Evolutionary conservation across 2,113 vertebrate species (phyloP), one percentile per base, ranked within the genome.

Genomic region (Phaetusa simplex): DNA sequence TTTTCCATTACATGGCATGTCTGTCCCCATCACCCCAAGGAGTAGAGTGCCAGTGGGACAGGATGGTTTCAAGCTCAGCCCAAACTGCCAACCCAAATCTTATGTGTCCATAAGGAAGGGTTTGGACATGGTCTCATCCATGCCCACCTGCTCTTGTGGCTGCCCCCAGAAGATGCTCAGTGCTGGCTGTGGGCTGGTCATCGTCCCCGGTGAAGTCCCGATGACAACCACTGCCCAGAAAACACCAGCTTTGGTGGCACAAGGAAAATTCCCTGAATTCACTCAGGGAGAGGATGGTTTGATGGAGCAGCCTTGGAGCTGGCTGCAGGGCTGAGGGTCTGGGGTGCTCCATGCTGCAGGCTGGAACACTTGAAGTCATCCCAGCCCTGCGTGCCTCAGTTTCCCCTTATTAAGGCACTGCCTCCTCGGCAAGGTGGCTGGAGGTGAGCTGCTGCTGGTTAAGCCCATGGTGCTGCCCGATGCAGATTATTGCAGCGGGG

Each of bases 201-300:
- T 34, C 1, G 8, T 78, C 49, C 18, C 74, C 74, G 32, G 43
- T 3, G 34, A 67, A 18, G 30, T 52, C 26, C 29, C 0, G 0
- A 11, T 50, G 45, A 34, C 61, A 65, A 8, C 14, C 2, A 3
- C 47, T 56, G 71, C 45, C 42, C 8, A 6, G 65, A 55, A 42
- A 27, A 70, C 17, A 8, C 50, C 67, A 50, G 52, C 45, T 71
- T 38, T 62, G 34, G 64, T 64, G 82, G 69, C 42, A 65, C 36
- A 55, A 24, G 34, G 74, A 79, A 53, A 82, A 17, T 5, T 58
- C 79, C 71, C 30, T 71, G 34, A 40, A 26, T 66, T 70, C 40
- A 27, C 21, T 82, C 0, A 0, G 26, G n/a, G 34, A 15, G 56
- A 24, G 16, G 29, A 16, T 1, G 1, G 14, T 50, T 42, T 43